phyloP scores from a whole-genome alignment of 2,113 vertebrate species.

The Arothron firmamentum region DNA sequence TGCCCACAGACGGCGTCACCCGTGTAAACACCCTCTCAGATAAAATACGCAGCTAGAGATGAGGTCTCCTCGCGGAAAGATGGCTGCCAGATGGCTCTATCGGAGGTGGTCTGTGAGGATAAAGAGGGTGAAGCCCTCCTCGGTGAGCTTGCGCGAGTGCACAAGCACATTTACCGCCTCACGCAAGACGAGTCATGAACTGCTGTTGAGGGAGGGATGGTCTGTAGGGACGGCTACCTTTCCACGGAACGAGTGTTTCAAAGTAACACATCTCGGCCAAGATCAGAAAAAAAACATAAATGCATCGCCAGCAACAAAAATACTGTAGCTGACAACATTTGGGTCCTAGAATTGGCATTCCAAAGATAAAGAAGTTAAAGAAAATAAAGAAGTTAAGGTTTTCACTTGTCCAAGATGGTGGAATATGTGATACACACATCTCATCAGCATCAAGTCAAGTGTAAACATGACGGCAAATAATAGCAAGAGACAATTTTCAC shows the following conservation, averaged over 20 bases:
- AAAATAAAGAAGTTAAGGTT: too few species aligned
- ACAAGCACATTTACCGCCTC: slow-evolving; percentile 33
- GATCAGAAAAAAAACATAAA: background rate
- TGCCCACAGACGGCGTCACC: slow-evolving; percentile 14
- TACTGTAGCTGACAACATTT: background rate
- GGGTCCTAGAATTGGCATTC: background rate
- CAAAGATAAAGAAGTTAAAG: too few species aligned
- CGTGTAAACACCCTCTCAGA: slow-evolving; percentile 13
- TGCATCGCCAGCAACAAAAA: background rate
- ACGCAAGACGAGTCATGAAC: slow-evolving; percentile 33
- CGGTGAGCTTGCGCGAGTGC: slow-evolving; percentile 52
- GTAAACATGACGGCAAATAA: too few species aligned
- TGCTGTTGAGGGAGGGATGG: slow-evolving; percentile 5
- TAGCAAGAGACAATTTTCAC: too few species aligned
- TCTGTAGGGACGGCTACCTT: slow-evolving; percentile 11
- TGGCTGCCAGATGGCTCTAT: slow-evolving; percentile 56
- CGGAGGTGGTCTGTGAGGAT: slow-evolving; percentile 55
- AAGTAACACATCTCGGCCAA: slow-evolving; percentile 4
- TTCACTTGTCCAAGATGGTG: too few species aligned
- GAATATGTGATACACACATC: too few species aligned
- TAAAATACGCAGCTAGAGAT: slow-evolving; percentile 16
- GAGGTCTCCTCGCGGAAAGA: slow-evolving; percentile 21
- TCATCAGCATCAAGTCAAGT: too few species aligned
- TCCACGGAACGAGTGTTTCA: slow-evolving; percentile 12
- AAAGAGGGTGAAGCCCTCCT: slow-evolving; percentile 46